Evolutionary conservation across 1,140 invertebrate genomes (phyloP).

Genomic region (Drosophila athabasca): DNA sequence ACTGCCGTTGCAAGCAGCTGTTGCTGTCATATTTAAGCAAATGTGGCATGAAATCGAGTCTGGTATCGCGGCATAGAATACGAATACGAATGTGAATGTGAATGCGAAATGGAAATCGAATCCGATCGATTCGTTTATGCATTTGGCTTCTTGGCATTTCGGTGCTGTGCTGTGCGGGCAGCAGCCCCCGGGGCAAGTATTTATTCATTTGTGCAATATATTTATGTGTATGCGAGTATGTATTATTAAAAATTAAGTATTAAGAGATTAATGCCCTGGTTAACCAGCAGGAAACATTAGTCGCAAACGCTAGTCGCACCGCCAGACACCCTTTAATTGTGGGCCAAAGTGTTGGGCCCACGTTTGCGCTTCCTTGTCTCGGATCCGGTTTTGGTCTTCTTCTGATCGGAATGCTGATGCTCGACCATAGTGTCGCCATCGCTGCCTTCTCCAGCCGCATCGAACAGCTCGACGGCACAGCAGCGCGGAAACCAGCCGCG

Average conservation of each 20-base stretch:
- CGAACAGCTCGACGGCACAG: no score
- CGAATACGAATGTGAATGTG: background rate
- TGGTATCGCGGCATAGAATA: constrained; percentile 37
- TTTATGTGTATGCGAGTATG: background rate
- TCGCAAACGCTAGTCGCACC: no score
- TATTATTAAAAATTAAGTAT: constrained; percentile 30
- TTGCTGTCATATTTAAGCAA: constrained; percentile 46
- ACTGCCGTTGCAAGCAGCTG: constrained; percentile 29
- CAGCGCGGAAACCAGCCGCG: constrained; percentile 86
- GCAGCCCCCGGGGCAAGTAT: background rate
- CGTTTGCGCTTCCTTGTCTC: no score
- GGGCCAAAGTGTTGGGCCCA: background rate
- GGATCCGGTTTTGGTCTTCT: no score
- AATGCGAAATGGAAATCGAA: background rate
- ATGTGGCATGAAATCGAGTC: constrained; percentile 54
- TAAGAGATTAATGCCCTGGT: constrained; percentile 40
- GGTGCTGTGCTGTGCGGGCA: no score
- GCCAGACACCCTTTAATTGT: constrained; percentile 24
- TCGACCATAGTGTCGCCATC: background rate
- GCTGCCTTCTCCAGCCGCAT: no score
- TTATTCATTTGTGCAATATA: constrained; percentile 30
- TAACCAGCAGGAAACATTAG: background rate
- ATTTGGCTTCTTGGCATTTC: constrained; percentile 27
- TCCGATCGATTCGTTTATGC: constrained; percentile 13
- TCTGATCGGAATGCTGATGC: background rate